phyloP scores from a whole-genome alignment of 2,888 invertebrate species.

The Trachelus tabidus region DNA sequence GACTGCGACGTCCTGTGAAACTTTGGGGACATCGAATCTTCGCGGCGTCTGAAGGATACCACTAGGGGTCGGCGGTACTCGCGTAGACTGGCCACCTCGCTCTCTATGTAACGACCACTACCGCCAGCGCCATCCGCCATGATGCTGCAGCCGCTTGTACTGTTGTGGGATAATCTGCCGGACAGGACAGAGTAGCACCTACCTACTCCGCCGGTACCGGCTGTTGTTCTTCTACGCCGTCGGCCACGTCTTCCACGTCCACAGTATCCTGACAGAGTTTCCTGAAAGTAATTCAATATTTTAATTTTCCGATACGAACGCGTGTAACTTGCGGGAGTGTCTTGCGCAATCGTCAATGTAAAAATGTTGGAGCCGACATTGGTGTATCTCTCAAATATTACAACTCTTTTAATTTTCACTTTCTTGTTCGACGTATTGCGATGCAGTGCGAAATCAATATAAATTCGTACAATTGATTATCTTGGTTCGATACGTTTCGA shows the following conservation, averaged over 20 bases:
- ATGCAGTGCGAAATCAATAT: no score
- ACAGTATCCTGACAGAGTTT: constrained; percentile 56
- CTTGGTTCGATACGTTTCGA: no score
- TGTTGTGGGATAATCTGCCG: constrained; percentile 53
- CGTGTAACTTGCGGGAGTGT: no score
- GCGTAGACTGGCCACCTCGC: constrained; percentile 55
- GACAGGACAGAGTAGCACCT: constrained; percentile 61
- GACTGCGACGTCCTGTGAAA: background rate
- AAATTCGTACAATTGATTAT: no score
- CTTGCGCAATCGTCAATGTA: no score
- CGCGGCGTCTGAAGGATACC: constrained; percentile 59
- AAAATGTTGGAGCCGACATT: no score
- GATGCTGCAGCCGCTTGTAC: constrained; percentile 16
- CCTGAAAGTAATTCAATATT: constrained; percentile 40
- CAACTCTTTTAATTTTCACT: no score
- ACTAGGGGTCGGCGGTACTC: constrained; percentile 58
- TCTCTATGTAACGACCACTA: constrained; percentile 59
- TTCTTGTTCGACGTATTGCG: no score
- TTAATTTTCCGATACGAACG: no score
- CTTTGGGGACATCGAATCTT: background rate
- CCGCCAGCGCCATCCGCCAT: constrained; percentile 4
- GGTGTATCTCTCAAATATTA: no score
- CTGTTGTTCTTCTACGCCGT: constrained; percentile 12
- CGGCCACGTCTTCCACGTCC: constrained; percentile 30
- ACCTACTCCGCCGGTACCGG: constrained; percentile 46